Evolutionary conservation across 1,140 invertebrate genomes (phyloP).

Genomic region (Atta colombica): DNA sequence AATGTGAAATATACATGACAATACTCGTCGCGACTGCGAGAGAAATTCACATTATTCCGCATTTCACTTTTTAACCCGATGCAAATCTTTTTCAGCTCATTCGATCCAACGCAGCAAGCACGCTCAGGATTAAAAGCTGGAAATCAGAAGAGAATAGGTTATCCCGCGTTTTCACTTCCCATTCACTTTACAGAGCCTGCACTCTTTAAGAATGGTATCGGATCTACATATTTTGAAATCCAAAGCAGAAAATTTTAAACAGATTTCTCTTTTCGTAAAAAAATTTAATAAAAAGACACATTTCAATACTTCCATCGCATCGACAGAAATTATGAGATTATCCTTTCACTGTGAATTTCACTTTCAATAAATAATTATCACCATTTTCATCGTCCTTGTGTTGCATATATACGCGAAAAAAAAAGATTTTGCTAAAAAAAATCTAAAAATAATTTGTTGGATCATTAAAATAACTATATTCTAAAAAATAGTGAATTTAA

Average conservation of each 20-base stretch:
- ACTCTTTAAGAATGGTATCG: background rate
- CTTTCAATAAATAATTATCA: background rate
- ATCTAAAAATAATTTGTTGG: too few relatives aligned
- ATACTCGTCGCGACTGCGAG: constrained; percentile 44
- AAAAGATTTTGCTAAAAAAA: too few relatives aligned
- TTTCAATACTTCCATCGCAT: too few relatives aligned
- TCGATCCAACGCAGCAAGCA: background rate
- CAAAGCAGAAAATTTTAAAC: constrained; percentile 10
- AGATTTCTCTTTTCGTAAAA: background rate
- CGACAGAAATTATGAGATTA: constrained; percentile 10
- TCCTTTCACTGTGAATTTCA: constrained; percentile 3
- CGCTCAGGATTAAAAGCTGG: constrained; percentile 39
- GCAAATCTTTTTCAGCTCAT: constrained; percentile 38
- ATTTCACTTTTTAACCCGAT: constrained; percentile 45
- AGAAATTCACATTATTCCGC: constrained; percentile 42
- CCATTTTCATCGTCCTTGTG: too few relatives aligned
- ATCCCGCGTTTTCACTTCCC: constrained; percentile 36
- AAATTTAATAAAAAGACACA: constrained; percentile 2
- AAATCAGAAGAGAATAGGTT: constrained; percentile 47
- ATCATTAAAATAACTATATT: too few relatives aligned
- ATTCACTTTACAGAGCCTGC: constrained; percentile 8
- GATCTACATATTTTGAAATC: constrained; percentile 45
- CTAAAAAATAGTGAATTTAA: too few relatives aligned
- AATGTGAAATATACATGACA: constrained; percentile 45
- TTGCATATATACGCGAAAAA: too few relatives aligned